phyloP scores from a whole-genome alignment of 1,140 invertebrate genomes.

The Trachelipus rathkii region DNA sequence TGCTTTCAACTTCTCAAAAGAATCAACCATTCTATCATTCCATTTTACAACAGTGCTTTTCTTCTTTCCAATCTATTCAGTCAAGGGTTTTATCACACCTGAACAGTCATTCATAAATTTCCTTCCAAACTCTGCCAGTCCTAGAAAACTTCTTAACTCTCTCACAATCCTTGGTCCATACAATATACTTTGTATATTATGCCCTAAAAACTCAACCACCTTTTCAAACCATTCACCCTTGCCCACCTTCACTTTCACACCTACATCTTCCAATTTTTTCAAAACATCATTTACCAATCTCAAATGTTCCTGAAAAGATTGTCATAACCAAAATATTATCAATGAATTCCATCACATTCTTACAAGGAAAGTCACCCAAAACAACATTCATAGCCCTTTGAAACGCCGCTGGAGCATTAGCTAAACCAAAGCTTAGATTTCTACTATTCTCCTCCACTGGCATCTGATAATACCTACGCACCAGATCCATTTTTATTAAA shows the following conservation, averaged over 20 bases:
- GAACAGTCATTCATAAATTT: too few species aligned
- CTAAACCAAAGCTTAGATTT: background rate
- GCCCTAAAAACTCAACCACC: constrained; percentile 9
- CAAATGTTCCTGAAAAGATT: constrained; percentile 12
- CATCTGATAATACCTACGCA: background rate
- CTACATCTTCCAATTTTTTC: background rate
- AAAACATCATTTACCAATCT: constrained; percentile 1
- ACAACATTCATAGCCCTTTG: background rate
- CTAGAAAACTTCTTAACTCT: too few species aligned
- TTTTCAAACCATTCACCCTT: constrained; percentile 17
- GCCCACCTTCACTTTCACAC: background rate
- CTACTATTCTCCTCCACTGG: background rate
- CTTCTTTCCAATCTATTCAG: too few species aligned
- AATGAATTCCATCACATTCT: constrained; percentile 15
- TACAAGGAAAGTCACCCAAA: background rate
- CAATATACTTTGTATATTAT: too few species aligned
- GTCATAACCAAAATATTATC: constrained; percentile 19
- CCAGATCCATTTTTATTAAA: constrained; percentile 9
- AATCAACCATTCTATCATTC: too few species aligned
- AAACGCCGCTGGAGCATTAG: background rate
- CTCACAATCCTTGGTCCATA: too few species aligned
- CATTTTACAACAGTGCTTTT: too few species aligned
- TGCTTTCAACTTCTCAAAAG: too few species aligned
- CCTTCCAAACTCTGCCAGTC: too few species aligned
- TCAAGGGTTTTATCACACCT: too few species aligned